These are phyloP conservation scores for Merodon equestris DNA, from an alignment of 2,888 invertebrate species.

Conservation along the genomic window DNA sequence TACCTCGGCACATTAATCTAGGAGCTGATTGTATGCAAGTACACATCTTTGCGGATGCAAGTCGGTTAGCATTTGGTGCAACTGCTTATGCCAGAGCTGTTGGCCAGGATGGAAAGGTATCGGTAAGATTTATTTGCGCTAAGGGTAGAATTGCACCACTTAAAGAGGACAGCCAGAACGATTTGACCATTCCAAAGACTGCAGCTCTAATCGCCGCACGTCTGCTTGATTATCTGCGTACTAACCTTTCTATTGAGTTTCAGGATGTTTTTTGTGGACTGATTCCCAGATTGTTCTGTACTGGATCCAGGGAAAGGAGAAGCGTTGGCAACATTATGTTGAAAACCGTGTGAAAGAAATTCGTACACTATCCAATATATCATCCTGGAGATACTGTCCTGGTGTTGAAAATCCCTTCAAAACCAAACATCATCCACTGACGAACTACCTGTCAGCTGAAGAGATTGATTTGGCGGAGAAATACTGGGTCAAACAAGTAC, in stretches of 20 bases:
- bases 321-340: slow-evolving; percentile 26
- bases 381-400: slow-evolving; percentile 11
- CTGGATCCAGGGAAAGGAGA: slow-evolving; percentile 17
- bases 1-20: slow-evolving; percentile 3
- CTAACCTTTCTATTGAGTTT: not conserved
- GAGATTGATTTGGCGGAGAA: no score
- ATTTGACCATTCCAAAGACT: slow-evolving; percentile 9
- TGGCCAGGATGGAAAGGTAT: not conserved
- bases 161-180: not conserved
- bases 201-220: slow-evolving; percentile 11
- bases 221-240: slow-evolving; percentile 5
- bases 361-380: not conserved
- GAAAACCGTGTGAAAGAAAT: slow-evolving; percentile 13
- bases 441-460: no score
- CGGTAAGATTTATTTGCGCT: slow-evolving; percentile 8
- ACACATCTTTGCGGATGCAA: slow-evolving; percentile 31
- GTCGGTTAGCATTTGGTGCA: slow-evolving; percentile 15
- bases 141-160: slow-evolving; percentile 29
- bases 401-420: slow-evolving; percentile 7
- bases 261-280: slow-evolving; percentile 20
- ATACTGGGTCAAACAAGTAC: no score
- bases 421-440: no score
- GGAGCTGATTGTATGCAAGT: slow-evolving; percentile 7
- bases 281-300: slow-evolving; percentile 13
- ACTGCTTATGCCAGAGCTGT: slow-evolving; percentile 2